phyloP scores from a whole-genome alignment of 2,888 invertebrate genomes.

The Lepas anatifera region DNA sequence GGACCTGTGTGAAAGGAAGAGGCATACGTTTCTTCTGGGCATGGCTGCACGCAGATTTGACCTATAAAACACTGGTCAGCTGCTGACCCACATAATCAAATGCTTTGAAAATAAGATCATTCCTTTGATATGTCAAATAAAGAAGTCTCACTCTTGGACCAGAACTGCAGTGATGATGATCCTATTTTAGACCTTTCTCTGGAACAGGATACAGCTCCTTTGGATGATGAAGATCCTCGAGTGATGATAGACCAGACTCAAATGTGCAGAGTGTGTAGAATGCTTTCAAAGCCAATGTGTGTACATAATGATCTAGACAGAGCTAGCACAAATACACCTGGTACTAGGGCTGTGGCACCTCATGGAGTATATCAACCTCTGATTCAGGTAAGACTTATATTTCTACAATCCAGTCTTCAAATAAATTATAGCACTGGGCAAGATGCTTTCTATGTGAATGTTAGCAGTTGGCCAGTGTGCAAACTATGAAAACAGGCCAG shows the following conservation, averaged over 20 bases:
- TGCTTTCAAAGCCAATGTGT: background rate
- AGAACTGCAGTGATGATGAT: background rate
- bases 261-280: background rate
- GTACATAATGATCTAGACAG: background rate
- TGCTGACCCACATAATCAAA: no score
- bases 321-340: background rate
- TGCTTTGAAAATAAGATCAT: no score
- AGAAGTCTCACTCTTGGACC: background rate
- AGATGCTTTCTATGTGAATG: no score
- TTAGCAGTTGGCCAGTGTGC: no score
- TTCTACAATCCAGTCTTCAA: no score
- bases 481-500: no score
- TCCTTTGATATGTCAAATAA: background rate
- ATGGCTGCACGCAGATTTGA: no score
- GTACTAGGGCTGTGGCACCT: background rate
- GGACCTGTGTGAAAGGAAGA: no score
- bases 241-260: background rate
- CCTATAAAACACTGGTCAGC: no score
- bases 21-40: no score
- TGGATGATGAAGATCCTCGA: background rate
- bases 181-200: background rate
- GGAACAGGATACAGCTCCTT: background rate
- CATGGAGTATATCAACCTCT: background rate
- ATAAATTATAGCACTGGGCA: no score
- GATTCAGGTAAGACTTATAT: background rate